A percentile compares a stretch with the other conserved stretches of the same genome.
These are phyloP conservation scores for Antheraea pernyi DNA, from an alignment of 1,140 invertebrate genomes.

Conservation along the genomic window DNA sequence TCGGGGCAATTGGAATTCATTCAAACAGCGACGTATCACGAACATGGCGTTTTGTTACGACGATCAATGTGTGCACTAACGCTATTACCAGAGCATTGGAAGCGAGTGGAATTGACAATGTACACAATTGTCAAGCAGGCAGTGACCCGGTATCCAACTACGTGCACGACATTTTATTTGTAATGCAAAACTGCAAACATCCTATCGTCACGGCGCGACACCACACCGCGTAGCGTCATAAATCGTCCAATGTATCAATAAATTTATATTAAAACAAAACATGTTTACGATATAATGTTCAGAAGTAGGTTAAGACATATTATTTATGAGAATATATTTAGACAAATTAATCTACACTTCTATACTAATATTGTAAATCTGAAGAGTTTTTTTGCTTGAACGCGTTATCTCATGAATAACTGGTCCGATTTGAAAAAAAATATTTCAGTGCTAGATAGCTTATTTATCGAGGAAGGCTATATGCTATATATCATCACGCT, in stretches of 20 bases:
- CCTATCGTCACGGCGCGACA: slow-evolving; percentile 39
- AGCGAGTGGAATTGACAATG: slow-evolving; percentile 36
- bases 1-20: slow-evolving; percentile 38
- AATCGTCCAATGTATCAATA: slow-evolving; percentile 7
- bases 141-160: slow-evolving; percentile 30
- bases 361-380: too few relatives aligned
- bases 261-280: neutral
- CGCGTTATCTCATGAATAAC: too few relatives aligned
- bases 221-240: neutral
- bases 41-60: slow-evolving; percentile 22
- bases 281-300: neutral
- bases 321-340: neutral
- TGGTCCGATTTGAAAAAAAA: too few relatives aligned
- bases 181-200: slow-evolving; percentile 62
- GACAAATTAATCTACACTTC: too few relatives aligned
- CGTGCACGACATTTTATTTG: slow-evolving; percentile 38
- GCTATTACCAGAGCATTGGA: slow-evolving; percentile 23
- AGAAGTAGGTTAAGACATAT: neutral
- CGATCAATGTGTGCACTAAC: slow-evolving; percentile 20
- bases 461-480: too few relatives aligned
- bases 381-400: too few relatives aligned
- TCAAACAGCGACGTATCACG: slow-evolving; percentile 33
- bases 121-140: slow-evolving; percentile 39
- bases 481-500: too few relatives aligned
- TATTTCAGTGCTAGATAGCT: too few relatives aligned